phyloP scores from a whole-genome alignment of 2,113 vertebrate genomes.

The Festucalex cinctus region DNA sequence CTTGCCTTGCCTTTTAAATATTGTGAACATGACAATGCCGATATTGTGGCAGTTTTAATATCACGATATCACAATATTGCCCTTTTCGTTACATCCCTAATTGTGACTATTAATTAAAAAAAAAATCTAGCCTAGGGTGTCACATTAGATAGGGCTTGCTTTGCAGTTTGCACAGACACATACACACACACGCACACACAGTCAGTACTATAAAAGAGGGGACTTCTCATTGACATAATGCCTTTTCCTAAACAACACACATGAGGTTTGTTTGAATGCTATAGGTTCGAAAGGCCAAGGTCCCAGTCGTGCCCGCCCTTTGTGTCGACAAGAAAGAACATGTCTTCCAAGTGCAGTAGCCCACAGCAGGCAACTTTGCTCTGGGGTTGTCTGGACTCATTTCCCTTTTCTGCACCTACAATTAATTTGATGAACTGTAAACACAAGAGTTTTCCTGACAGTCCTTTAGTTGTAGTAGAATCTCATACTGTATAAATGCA shows the following conservation, averaged over 20 bases:
- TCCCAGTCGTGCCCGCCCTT: slow-evolving; percentile 6
- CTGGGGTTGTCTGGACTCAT: slow-evolving; percentile 23
- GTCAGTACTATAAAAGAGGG: too few species aligned
- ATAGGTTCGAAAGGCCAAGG: neutral
- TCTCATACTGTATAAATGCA: neutral
- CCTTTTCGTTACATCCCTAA: too few species aligned
- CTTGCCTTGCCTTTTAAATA: too few species aligned
- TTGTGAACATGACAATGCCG: too few species aligned
- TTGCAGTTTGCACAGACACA: neutral
- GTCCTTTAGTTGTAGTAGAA: neutral
- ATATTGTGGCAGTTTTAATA: too few species aligned
- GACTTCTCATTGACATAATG: too few species aligned
- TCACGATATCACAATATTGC: too few species aligned
- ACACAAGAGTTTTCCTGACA: slow-evolving; percentile 4
- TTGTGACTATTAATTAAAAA: too few species aligned
- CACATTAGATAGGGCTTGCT: too few species aligned
- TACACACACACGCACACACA: neutral
- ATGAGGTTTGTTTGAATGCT: neutral
- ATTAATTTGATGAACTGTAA: slow-evolving; percentile 11
- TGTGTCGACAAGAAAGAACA: slow-evolving; percentile 8
- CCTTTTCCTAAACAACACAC: too few species aligned
- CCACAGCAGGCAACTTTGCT: slow-evolving; percentile 36
- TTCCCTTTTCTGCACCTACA: slow-evolving; percentile 8
- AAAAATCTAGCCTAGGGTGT: too few species aligned
- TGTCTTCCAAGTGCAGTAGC: slow-evolving; percentile 6